A percentile compares a stretch with the other conserved stretches of the same genome.
phyloP scores from a whole-genome alignment of 2,797 vertebrate genomes.

The Acanthurus lineatus region DNA sequence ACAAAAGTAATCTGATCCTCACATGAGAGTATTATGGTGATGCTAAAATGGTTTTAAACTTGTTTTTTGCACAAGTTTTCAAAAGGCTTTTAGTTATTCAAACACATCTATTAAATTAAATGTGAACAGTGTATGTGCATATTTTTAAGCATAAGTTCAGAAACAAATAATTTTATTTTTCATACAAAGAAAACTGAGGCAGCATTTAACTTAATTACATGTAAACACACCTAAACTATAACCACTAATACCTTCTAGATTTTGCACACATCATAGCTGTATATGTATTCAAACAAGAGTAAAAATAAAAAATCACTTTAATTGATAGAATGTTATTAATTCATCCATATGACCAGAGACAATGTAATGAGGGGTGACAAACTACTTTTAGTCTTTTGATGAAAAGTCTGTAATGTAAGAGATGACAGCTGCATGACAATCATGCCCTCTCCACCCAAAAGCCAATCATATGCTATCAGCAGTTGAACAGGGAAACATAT shows the following conservation, averaged over 20 bases:
- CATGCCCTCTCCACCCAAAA: too few species aligned
- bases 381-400: too few species aligned
- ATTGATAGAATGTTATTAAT: neutral
- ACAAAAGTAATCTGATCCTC: too few species aligned
- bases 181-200: neutral
- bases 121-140: neutral
- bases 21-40: neutral
- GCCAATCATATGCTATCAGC: too few species aligned
- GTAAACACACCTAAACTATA: neutral
- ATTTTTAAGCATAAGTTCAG: neutral
- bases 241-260: neutral
- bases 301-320: neutral
- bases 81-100: neutral
- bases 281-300: neutral
- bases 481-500: too few species aligned
- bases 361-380: too few species aligned
- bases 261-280: neutral
- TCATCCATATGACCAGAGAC: neutral
- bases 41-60: conserved; percentile 4
- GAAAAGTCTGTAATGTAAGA: too few species aligned
- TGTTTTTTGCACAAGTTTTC: neutral
- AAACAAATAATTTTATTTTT: neutral
- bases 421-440: too few species aligned
- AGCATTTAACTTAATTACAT: conserved; percentile 2
- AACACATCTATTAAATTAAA: neutral